phyloP scores from a whole-genome alignment of 2,113 vertebrate species.

The Anguilla rostrata region DNA sequence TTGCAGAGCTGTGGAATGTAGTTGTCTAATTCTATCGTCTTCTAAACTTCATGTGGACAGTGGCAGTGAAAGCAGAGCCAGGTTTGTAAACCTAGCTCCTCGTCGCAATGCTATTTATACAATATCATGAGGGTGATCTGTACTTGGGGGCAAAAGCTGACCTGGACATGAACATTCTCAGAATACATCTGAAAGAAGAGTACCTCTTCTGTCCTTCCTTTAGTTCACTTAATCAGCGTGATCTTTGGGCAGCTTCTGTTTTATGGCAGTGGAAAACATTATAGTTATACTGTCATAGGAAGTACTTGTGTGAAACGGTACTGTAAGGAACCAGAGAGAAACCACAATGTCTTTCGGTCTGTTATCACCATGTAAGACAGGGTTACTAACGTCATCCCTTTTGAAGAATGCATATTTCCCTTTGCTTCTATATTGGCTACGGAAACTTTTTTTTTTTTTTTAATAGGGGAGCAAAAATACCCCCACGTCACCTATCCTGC shows the following conservation, averaged over 20 bases:
- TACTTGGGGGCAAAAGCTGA: not conserved
- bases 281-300: not conserved
- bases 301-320: not conserved
- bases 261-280: not conserved
- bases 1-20: not conserved
- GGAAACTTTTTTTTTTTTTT: not conserved
- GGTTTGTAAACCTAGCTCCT: conserved; percentile 5
- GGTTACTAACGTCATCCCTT: not conserved
- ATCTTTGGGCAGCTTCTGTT: not conserved
- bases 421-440: not conserved
- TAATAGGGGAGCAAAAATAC: too few species aligned
- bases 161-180: not conserved
- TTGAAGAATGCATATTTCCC: not conserved
- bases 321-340: not conserved
- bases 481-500: not conserved
- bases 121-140: not conserved
- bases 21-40: not conserved
- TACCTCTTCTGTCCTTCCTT: not conserved
- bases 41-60: conserved; percentile 4
- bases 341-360: not conserved
- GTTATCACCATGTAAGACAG: not conserved
- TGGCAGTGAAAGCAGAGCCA: not conserved
- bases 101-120: not conserved
- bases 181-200: not conserved
- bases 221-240: not conserved